Evolutionary conservation across 2,797 vertebrate species (phyloP), one percentile per base, ranked within the genome.

Genomic region (Pitangus sulphuratus): DNA sequence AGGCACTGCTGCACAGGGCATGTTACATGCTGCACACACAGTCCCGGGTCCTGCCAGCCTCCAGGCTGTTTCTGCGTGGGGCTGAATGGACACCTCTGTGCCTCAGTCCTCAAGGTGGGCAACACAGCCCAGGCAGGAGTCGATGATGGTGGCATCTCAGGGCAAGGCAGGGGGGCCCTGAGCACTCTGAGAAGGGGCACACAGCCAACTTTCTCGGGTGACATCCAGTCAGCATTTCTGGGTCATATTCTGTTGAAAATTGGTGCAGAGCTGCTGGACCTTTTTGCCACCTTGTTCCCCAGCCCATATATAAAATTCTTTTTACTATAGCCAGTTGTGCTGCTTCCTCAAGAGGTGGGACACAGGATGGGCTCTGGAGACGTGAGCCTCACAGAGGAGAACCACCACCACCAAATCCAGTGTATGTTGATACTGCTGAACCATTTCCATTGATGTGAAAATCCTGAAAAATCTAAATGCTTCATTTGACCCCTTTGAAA

Each of bases 11-110:
- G 22, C 48, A 87, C 0, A 3, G 15, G 26, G 33, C 61, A 17
- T 64, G 30, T n/a, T 17, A 24, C 17, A 11, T 0, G 11, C 3
- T 39, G 33, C 24, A 11, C 0, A 0, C 6, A 16, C 31, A 64
- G 31, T 28, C 26, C 33, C n/a, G n/a, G 17, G 9, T n/a, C 47
- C 56, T 50, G 39, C 18, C 53, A 74, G 2, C 21, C 74, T 66
- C 35, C 0, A 0, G 9, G 30, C 11, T 86, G 33, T 30, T 62
- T 45, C 72, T 61, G 12, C 1, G 1, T 0, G 1, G 13, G 17
- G 26, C 48, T 71, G 50, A 18, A 7, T 4, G 16, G 54, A 7
- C 37, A 84, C 5, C 8, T 39, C 68, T 54, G 68, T 9, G 26
- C 30, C 54, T 19, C 14, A 1, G 0, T 13, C 24, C 44, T 37